Conservation (phyloP, 53 echinoderm and acorn worm species). For the Actinopyga echinites region DNA sequence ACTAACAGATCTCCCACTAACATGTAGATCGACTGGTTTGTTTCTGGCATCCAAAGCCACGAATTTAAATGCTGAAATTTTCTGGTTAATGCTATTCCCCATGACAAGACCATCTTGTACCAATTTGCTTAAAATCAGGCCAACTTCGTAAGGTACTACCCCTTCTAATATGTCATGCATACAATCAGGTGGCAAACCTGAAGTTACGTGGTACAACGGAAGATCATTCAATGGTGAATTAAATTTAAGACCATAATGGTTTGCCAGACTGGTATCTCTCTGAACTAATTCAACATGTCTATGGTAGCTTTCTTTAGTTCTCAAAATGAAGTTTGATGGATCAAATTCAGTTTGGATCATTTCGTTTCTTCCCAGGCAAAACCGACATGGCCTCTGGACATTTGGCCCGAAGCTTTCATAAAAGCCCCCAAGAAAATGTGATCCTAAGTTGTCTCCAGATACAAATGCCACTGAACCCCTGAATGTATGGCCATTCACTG, state of each 20-base stretch:
- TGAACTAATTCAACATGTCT: slow-evolving; percentile 13
- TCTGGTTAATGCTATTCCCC: slow-evolving; percentile 10
- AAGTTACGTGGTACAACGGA: slow-evolving; percentile 42
- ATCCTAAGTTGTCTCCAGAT: slow-evolving; percentile 37
- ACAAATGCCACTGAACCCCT: slow-evolving; percentile 36
- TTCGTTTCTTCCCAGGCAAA: slow-evolving; percentile 27
- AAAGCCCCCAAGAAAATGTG: slow-evolving; percentile 33
- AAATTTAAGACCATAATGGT: slow-evolving; percentile 30
- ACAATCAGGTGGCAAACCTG: slow-evolving; percentile 24
- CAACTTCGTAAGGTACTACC: slow-evolving; percentile 40
- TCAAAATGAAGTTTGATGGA: slow-evolving; percentile 11
- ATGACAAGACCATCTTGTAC: slow-evolving; percentile 16
- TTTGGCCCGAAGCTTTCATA: slow-evolving; percentile 47
- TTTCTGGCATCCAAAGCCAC: slow-evolving; percentile 22
- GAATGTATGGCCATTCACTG: background rate
- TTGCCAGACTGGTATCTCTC: background rate
- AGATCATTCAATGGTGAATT: slow-evolving; percentile 29
- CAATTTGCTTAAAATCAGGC: slow-evolving; percentile 30
- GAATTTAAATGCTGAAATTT: slow-evolving; percentile 34
- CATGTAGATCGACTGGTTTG: slow-evolving; percentile 29
- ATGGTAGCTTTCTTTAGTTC: slow-evolving; percentile 23
- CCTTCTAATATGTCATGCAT: slow-evolving; percentile 56
- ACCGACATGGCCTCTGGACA: slow-evolving; percentile 43
- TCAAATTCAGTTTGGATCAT: slow-evolving; percentile 25
- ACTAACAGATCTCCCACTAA: slow-evolving; percentile 5